Conservation (phyloP, 2,888 invertebrate genomes). For the Andrena fulva region DNA sequence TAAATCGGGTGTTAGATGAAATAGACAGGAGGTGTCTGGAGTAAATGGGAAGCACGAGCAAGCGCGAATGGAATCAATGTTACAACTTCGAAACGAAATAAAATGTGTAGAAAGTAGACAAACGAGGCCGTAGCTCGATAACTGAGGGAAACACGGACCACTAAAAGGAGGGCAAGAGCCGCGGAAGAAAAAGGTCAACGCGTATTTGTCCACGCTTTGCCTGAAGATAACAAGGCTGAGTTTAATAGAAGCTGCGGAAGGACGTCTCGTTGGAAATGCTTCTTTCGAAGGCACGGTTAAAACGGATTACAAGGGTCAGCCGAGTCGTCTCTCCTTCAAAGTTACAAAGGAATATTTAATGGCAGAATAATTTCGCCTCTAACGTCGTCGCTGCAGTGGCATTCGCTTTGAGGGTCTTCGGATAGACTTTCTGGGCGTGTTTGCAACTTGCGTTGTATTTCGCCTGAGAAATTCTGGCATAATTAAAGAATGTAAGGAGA, state of each 20-base stretch:
- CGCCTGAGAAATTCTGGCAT: no score
- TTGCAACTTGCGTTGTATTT: not conserved
- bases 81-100: constrained; percentile 13
- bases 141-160: constrained; percentile 33
- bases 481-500: not conserved
- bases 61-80: not conserved
- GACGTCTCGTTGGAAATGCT: constrained; percentile 43
- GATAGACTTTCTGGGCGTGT: not conserved
- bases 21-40: no score
- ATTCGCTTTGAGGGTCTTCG: not conserved
- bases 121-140: constrained; percentile 20
- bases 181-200: constrained; percentile 52
- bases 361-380: constrained; percentile 30
- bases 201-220: constrained; percentile 54
- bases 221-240: constrained; percentile 49
- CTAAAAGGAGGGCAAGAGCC: constrained; percentile 49
- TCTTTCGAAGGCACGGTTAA: constrained; percentile 51
- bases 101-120: not conserved
- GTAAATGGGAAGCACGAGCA: not conserved
- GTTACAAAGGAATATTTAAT: constrained; percentile 60
- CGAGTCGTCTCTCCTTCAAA: constrained; percentile 9
- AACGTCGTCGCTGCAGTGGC: not conserved
- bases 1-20: no score
- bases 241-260: constrained; percentile 44
- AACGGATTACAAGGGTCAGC: constrained; percentile 40